Conservation (phyloP, 2,113 vertebrate species). For the Gulo gulo region DNA sequence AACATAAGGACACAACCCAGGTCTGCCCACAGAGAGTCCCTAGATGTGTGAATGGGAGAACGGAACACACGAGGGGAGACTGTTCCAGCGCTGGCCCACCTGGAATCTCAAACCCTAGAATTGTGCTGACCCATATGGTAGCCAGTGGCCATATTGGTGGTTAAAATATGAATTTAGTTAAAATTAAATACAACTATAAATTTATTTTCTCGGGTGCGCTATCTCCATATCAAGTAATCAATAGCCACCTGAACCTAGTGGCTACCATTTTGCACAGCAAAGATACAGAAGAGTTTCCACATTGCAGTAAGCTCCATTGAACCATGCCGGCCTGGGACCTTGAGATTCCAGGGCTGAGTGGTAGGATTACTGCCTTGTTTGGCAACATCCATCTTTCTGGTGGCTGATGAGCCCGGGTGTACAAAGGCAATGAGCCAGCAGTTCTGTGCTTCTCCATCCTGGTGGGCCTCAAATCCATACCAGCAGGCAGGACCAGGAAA, state of each 20-base stretch:
- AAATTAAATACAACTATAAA: not conserved
- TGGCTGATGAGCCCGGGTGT: not conserved
- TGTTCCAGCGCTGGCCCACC: too few species aligned
- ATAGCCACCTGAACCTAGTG: not conserved
- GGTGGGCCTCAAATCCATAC: too few species aligned
- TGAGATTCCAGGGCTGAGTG: not conserved
- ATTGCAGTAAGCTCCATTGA: not conserved
- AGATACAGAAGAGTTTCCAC: not conserved
- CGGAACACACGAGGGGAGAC: not conserved
- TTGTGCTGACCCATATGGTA: not conserved
- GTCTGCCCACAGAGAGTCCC: not conserved
- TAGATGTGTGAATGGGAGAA: not conserved
- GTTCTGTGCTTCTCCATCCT: not conserved
- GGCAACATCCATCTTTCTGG: not conserved
- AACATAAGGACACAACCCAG: not conserved
- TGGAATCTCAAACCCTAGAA: not conserved
- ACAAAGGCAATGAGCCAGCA: not conserved
- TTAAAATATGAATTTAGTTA: constrained; percentile 8
- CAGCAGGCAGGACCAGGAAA: not conserved
- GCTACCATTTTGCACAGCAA: not conserved
- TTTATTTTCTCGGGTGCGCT: not conserved
- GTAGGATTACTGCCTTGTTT: not conserved
- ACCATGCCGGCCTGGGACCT: not conserved
- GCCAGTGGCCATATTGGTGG: not conserved
- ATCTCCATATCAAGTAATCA: not conserved